phyloP scores from a whole-genome alignment of 2,888 invertebrate species.

The Colletes collaris region DNA sequence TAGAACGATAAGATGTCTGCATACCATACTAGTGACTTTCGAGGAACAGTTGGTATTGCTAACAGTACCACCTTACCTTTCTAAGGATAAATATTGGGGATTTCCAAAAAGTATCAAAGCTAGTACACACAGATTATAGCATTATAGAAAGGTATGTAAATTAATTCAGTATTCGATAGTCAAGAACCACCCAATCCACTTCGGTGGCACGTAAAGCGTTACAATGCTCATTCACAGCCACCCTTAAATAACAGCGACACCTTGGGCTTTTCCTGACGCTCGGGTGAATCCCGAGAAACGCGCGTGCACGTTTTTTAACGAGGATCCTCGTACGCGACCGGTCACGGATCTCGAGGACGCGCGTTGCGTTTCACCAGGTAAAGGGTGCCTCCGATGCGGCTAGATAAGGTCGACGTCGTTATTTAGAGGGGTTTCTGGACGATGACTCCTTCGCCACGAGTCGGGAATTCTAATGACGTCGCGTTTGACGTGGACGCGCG shows the following conservation, averaged over 20 bases:
- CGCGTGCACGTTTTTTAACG: conserved; percentile 33
- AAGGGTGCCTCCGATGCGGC: conserved; percentile 61
- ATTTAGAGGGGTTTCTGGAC: conserved; percentile 75
- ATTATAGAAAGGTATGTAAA: too few relatives aligned
- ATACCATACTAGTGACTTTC: too few relatives aligned
- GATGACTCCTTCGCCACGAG: conserved; percentile 74
- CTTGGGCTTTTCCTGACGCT: conserved; percentile 8
- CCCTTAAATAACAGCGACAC: conserved; percentile 48
- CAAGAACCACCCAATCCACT: neutral
- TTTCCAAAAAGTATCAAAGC: too few relatives aligned
- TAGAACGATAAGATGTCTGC: too few relatives aligned
- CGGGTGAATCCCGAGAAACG: neutral
- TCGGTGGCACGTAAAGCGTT: conserved; percentile 23
- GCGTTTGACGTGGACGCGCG: conserved; percentile 58
- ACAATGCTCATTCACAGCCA: conserved; percentile 24
- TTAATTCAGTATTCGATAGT: too few relatives aligned
- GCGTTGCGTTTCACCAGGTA: conserved; percentile 37
- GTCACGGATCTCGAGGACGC: conserved; percentile 9
- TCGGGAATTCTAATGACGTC: conserved; percentile 77
- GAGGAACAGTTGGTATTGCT: too few relatives aligned
- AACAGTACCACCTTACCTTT: too few relatives aligned
- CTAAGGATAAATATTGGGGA: too few relatives aligned
- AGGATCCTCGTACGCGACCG: neutral
- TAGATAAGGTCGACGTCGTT: conserved; percentile 62
- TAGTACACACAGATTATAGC: too few relatives aligned